Evolutionary conservation across 2,113 vertebrate species (phyloP).

Genomic region (Ptyas mucosa): DNA sequence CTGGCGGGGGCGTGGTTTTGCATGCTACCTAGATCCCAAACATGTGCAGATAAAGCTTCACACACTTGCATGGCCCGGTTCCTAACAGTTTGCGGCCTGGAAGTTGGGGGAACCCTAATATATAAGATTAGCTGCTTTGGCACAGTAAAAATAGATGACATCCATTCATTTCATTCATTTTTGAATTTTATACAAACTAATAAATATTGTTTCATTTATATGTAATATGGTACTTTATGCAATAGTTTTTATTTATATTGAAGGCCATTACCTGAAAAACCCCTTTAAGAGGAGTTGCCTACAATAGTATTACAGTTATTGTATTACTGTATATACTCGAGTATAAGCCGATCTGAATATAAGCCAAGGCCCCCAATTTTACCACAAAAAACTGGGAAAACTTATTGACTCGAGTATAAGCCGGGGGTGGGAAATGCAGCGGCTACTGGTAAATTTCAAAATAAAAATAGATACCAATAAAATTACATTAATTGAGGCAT

Average conservation of each 20-base stretch:
- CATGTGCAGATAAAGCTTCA: neutral
- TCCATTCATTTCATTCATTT: constrained; percentile 33
- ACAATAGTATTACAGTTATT: neutral
- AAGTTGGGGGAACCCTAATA: neutral
- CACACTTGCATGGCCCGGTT: neutral
- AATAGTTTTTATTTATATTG: constrained; percentile 14
- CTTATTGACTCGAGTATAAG: too few species aligned
- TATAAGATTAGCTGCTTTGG: constrained; percentile 49
- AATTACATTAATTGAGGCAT: too few species aligned
- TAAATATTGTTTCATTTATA: constrained; percentile 48
- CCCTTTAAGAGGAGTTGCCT: neutral
- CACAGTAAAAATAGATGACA: constrained; percentile 56
- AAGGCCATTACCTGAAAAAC: neutral
- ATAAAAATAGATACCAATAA: too few species aligned
- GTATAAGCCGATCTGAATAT: too few species aligned
- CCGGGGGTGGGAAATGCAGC: too few species aligned
- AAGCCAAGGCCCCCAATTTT: too few species aligned
- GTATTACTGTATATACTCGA: too few species aligned
- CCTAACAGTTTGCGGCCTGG: neutral
- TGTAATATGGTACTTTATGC: constrained; percentile 25
- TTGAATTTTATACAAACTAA: constrained; percentile 57
- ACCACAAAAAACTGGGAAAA: too few species aligned
- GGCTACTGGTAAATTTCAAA: too few species aligned
- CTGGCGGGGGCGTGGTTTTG: neutral
- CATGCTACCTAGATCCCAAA: neutral